A percentile compares a stretch with the other conserved stretches of the same genome.
phyloP scores from a whole-genome alignment of 1,140 invertebrate species.

The Eurosta solidaginis region DNA sequence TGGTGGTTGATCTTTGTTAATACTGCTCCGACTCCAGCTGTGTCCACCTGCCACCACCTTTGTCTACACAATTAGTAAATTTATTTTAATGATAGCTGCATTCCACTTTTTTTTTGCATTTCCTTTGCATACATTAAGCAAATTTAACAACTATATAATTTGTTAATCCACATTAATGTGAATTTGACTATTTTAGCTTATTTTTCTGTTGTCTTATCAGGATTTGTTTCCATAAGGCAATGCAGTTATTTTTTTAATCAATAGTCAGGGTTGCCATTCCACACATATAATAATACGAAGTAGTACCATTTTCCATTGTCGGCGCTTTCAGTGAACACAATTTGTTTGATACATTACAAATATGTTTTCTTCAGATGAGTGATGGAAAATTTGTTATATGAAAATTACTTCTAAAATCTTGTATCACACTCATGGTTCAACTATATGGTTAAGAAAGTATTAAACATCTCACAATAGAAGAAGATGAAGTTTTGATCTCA shows the following conservation, averaged over 20 bases:
- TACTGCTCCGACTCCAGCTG: not conserved
- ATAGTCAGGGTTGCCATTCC: not conserved
- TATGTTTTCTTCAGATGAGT: too few relatives aligned
- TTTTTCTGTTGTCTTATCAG: not conserved
- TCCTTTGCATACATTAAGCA: not conserved
- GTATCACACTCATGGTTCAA: too few relatives aligned
- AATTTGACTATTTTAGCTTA: not conserved
- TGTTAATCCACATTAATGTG: not conserved
- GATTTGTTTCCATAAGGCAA: conserved; percentile 2
- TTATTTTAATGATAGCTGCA: not conserved
- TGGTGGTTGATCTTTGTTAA: conserved; percentile 9
- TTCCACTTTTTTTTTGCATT: not conserved
- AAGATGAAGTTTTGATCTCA: too few relatives aligned
- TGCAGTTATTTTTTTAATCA: conserved; percentile 11
- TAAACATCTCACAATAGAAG: too few relatives aligned
- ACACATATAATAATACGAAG: too few relatives aligned
- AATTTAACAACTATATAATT: not conserved
- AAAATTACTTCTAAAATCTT: too few relatives aligned
- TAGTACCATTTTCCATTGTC: too few relatives aligned
- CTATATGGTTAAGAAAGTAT: too few relatives aligned
- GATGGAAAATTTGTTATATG: too few relatives aligned
- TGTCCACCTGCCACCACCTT: conserved; percentile 3
- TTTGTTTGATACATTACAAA: too few relatives aligned
- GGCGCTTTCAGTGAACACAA: too few relatives aligned
- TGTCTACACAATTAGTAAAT: not conserved